Base-by-base conservation (phyloP, 2,888 invertebrate genomes). In the Chrysolina americana region DNA sequence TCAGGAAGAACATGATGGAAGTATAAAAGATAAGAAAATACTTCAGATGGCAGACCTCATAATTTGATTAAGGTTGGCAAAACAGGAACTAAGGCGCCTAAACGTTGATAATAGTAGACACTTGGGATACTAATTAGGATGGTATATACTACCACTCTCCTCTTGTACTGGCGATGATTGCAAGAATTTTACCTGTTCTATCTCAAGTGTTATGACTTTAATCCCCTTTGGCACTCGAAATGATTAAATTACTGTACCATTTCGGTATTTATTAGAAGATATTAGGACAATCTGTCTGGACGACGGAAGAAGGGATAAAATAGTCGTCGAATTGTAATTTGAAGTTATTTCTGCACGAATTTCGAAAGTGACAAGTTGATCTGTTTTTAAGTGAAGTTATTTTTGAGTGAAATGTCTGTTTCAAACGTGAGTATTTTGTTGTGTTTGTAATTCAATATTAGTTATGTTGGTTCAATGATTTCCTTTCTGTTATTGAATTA, bases 291-390 rank as follows among this genome's bases (percentile, higher is more conserved):
- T 50, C 21, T 56, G 68, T 68, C 68, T 53, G 41, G 48, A 10
- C 13, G 36, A 13, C 48, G 1, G 10, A 68, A 68, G 53, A 53
- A 17, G 68, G 53, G 48, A 53, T 68, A 68, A 44, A 23, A 68
- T 68, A 11, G 28, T 41, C 36, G 13, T 53, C 17, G 36, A 68
- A 28, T 8, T 28, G 17, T 21, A 23, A 68, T 53, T 68, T 44
- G 36, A 3, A 53, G 41, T 68, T 68, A 68, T 68, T 68, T 9
- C 17, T 11, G 6, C 15, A n/a, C 15, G 19, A 68, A 53, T 53
- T 53, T 50, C 68, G 41, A 41, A 50, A 68, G 68, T 68, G 68
- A 68, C 53, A 68, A 41, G 53, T 36, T 68, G 68, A 53, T 53
- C 28, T 41, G 41, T 53, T 68, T 68, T 50, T 50, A 21, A 50